Conservation (phyloP, 1,140 invertebrate species). For the Campoletis sonorensis region DNA sequence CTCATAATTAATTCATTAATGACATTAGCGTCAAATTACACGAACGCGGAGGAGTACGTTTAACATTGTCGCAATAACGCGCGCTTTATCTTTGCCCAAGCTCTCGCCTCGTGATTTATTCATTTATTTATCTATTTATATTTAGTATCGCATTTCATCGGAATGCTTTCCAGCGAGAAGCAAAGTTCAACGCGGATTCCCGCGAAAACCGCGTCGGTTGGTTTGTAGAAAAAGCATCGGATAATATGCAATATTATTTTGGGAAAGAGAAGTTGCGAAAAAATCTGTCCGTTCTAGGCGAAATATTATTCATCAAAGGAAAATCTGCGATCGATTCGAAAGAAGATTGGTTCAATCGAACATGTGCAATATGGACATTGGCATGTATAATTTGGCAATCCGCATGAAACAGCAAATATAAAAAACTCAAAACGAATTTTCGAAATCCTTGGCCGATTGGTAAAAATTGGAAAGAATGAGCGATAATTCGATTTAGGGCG, state of each 20-base stretch:
- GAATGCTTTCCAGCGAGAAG: neutral
- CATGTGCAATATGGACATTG: neutral
- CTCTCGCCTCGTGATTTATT: too few species aligned
- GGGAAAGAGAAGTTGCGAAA: too few species aligned
- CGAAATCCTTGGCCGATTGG: neutral
- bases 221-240: too few species aligned
- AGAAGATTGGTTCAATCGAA: neutral
- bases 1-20: conserved; percentile 58
- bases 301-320: neutral
- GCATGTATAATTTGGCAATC: neutral
- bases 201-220: too few species aligned
- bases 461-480: neutral
- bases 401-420: neutral
- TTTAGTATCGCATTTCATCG: too few species aligned
- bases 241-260: too few species aligned
- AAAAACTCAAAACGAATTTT: neutral
- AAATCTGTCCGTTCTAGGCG: too few species aligned
- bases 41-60: conserved; percentile 36
- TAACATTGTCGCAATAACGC: conserved; percentile 19
- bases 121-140: too few species aligned
- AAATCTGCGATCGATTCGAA: neutral
- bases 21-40: conserved; percentile 49
- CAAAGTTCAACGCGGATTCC: too few species aligned
- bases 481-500: neutral
- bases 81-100: conserved; percentile 51